These are phyloP conservation scores for Hirtodrosophila cameraria DNA, from an alignment of 2,888 invertebrate genomes.

Conservation along the genomic window DNA sequence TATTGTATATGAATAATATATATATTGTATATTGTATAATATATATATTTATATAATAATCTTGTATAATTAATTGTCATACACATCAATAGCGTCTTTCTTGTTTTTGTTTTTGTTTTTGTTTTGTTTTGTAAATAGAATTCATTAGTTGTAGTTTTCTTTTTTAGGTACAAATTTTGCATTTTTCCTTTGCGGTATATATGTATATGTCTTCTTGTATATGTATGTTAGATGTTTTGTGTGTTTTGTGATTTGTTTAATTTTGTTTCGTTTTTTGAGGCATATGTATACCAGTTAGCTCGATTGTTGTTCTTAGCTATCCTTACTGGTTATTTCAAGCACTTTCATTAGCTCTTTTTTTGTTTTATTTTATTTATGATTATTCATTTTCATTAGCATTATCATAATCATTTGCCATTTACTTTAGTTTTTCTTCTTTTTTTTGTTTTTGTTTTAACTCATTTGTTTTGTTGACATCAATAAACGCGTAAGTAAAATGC, in stretches of 20 bases:
- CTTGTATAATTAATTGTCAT: constrained; percentile 77
- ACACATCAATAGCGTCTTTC: constrained; percentile 69
- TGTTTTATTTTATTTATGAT: no score
- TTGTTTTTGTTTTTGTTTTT: constrained; percentile 22
- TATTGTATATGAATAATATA: constrained; percentile 62
- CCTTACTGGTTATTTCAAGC: constrained; percentile 58
- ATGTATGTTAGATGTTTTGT: constrained; percentile 34
- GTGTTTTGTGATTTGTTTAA: constrained; percentile 14
- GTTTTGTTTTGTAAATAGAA: constrained; percentile 51
- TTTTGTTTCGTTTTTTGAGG: constrained; percentile 35
- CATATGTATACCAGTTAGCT: constrained; percentile 72
- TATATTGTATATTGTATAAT: constrained; percentile 33
- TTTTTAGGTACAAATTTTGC: constrained; percentile 69
- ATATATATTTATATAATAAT: constrained; percentile 38
- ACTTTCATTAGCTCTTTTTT: constrained; percentile 63
- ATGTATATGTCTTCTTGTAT: constrained; percentile 47
- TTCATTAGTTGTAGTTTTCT: constrained; percentile 16
- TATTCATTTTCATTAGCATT: neutral
- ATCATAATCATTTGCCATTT: no score
- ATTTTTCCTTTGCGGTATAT: constrained; percentile 41
- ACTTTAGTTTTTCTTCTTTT: no score
- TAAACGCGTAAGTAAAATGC: constrained; percentile 65
- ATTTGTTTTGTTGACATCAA: constrained; percentile 49
- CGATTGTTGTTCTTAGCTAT: constrained; percentile 31
- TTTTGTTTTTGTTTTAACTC: no score